Percentiles rank a stretch among this genome's conserved stretches.
Evolutionary conservation across 1,140 invertebrate genomes (phyloP).

Genomic region (Heliothis subflexa): DNA sequence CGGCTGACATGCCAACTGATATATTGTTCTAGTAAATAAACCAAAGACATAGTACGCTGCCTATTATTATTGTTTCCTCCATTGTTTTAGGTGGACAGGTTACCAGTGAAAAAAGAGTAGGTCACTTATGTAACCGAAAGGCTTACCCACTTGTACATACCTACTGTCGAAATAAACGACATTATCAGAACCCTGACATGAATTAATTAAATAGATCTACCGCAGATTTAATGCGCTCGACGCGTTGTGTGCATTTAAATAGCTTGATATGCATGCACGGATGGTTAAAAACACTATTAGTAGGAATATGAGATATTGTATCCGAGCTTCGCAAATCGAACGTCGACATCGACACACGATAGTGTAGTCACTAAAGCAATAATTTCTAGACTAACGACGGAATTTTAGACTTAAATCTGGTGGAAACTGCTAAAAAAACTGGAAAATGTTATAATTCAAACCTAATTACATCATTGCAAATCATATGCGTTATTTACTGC

Average conservation of each 20-base stretch:
- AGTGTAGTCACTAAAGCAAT: no score
- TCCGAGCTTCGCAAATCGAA: background rate
- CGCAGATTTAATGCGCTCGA: conserved; percentile 23
- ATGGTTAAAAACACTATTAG: conserved; percentile 6
- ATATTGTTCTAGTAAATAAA: background rate
- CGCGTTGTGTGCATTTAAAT: conserved; percentile 26
- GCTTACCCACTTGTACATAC: background rate
- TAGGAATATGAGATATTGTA: background rate
- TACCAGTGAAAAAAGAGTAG: background rate
- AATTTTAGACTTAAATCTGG: no score
- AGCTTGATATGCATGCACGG: conserved; percentile 1
- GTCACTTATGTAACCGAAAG: conserved; percentile 14
- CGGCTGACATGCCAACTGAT: background rate
- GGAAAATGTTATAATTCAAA: no score
- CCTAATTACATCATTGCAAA: no score
- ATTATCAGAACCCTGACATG: conserved; percentile 38
- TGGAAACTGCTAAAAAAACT: no score
- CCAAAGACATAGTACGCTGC: no score
- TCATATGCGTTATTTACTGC: no score
- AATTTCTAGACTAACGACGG: no score
- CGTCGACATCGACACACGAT: background rate
- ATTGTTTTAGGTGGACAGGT: no score
- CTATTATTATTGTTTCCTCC: background rate
- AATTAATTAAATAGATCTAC: conserved; percentile 48
- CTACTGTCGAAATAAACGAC: conserved; percentile 42